Base-by-base conservation (phyloP, 1,140 invertebrate genomes). In the Heliconius congener region DNA sequence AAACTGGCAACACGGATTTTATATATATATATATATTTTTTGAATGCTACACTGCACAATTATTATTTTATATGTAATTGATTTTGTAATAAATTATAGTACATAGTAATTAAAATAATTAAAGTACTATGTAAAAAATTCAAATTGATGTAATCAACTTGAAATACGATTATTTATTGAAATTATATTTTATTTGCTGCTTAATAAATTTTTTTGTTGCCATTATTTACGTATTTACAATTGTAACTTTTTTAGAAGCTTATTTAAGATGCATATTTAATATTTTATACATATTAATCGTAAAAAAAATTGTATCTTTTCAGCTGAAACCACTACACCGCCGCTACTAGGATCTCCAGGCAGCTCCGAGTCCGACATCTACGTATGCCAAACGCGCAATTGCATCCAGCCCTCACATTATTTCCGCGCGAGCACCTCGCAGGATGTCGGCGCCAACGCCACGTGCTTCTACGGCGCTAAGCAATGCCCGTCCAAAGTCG, bases 341-440 rank as follows among this genome's bases (percentile, higher is more conserved):
- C 92, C 91, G 9, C 87, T 91, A 2, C 82, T 94, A 18, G 86
- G 90, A 19, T 84, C 90, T 0, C 74, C 88, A 4, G 71, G 84
- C 19, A 88, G 79, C 23, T 89, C 91, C 0, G 91, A 93, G 39
- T 89, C 92, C 0, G 91, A 93, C 30, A 79, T 90, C 23, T 93
- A 91, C 76, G 85, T 89, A 34, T 94, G 93, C 77, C 88, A 88
- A 71, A 94, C 93, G 19, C 85, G 93, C 50, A 90, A 88, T 50
- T 94, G 93, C 83, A 89, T 92, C 11, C 91, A 92, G 78, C 93
- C 93, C 3, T 93, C 93, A 16, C 93, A 94, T 74, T 92, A 93
- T 79, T 92, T 91, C 83, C 87, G 86, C 27, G 84, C 87, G 4
- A 81, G 71, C 71, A 85, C 86, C 0, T 81, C 87, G 18, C 83